phyloP scores from a whole-genome alignment of 2,797 vertebrate genomes.

The Hemitrygon akajei region DNA sequence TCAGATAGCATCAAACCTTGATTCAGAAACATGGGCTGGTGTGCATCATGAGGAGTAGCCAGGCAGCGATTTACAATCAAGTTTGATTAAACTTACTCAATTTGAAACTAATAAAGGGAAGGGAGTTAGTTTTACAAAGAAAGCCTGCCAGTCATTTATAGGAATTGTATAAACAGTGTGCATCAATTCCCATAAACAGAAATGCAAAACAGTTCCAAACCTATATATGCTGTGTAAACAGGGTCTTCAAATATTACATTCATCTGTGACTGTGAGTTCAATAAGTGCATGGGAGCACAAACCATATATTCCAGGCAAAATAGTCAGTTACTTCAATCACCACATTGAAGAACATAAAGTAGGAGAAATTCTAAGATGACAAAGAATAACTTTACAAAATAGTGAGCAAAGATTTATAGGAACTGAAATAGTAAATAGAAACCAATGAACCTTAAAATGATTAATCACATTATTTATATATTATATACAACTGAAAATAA shows the following conservation, averaged over 20 bases:
- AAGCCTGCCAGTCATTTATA: neutral
- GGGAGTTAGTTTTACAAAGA: neutral
- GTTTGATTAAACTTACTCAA: neutral
- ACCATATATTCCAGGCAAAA: slow-evolving; percentile 14
- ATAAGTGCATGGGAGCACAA: slow-evolving; percentile 3
- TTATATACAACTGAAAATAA: slow-evolving; percentile 19
- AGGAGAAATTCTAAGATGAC: slow-evolving; percentile 2
- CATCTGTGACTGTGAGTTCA: slow-evolving; percentile 17
- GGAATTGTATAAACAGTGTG: neutral
- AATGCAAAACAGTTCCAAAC: neutral
- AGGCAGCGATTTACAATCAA: neutral
- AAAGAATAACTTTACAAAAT: slow-evolving; percentile 27
- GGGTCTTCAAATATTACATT: slow-evolving; percentile 26
- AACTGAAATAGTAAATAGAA: slow-evolving; percentile 23
- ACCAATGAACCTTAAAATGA: slow-evolving; percentile 1
- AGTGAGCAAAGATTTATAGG: neutral
- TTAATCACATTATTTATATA: slow-evolving; percentile 12
- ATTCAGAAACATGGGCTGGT: neutral
- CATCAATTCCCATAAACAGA: neutral
- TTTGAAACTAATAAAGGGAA: slow-evolving; percentile 10
- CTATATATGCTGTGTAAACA: neutral
- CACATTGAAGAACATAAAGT: slow-evolving; percentile 6
- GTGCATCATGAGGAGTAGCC: neutral
- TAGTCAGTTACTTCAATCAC: neutral
- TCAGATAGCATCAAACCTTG: slow-evolving; percentile 4